Evolutionary conservation across 2,888 invertebrate genomes (phyloP).

Genomic region (Drosophila colorata): DNA sequence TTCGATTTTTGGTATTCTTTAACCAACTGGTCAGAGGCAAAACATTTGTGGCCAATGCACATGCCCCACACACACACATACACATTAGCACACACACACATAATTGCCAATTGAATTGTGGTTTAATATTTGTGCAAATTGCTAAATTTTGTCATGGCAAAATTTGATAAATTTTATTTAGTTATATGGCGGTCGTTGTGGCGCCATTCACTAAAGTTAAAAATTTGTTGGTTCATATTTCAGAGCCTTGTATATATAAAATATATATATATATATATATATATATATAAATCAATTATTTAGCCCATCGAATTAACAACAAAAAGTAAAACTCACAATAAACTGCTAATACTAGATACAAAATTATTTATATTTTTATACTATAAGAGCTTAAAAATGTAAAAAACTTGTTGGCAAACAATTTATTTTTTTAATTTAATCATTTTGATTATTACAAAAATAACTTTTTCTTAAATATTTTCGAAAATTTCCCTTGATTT

Average conservation of each 20-base stretch:
- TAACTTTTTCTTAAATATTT: neutral
- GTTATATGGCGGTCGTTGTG: constrained; percentile 4
- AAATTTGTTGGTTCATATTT: constrained; percentile 2
- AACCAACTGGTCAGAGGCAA: constrained; percentile 29
- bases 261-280: neutral
- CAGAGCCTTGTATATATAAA: neutral
- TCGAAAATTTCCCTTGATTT: neutral
- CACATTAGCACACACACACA: constrained; percentile 16
- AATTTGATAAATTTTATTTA: constrained; percentile 14
- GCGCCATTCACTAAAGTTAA: constrained; percentile 2
- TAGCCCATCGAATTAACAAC: constrained; percentile 11
- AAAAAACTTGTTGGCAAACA: no score
- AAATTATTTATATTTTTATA: neutral
- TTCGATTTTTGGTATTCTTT: constrained; percentile 51
- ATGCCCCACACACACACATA: constrained; percentile 5
- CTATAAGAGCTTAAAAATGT: no score
- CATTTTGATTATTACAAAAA: neutral
- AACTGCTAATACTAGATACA: neutral
- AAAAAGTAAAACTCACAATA: neutral
- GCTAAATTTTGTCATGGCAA: constrained; percentile 29
- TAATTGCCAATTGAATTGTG: constrained; percentile 64
- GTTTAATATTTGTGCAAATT: constrained; percentile 62
- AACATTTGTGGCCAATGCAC: constrained; percentile 41
- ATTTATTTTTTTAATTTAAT: neutral
- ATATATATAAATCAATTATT: constrained; percentile 32